phyloP scores from a whole-genome alignment of 2,797 vertebrate species.

The Champsocephalus gunnari region DNA sequence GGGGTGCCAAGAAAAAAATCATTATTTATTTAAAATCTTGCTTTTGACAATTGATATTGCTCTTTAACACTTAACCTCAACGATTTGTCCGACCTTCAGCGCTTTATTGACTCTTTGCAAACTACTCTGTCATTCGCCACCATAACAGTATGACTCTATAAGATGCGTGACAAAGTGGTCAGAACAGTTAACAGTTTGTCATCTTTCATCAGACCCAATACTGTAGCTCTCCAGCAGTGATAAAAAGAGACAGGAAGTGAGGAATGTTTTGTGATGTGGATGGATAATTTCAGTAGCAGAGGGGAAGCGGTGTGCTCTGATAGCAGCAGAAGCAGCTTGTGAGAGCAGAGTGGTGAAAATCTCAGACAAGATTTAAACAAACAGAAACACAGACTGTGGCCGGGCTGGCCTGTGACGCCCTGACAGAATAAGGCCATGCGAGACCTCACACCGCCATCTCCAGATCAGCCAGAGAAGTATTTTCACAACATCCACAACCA shows the following conservation, averaged over 20 bases:
- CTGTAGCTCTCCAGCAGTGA: conserved; percentile 2
- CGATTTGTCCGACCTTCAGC: conserved; percentile 24
- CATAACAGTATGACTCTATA: neutral
- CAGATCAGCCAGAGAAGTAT: conserved; percentile 41
- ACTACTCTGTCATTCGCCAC: conserved; percentile 19
- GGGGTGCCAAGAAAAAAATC: neutral
- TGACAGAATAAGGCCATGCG: conserved; percentile 53
- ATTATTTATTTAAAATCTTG: conserved; percentile 21
- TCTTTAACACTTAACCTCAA: conserved; percentile 18
- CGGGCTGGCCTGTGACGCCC: conserved; percentile 20
- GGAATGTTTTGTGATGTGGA: conserved; percentile 8
- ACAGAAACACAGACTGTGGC: conserved; percentile 71
- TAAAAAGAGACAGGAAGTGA: conserved; percentile 10
- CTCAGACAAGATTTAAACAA: conserved; percentile 84
- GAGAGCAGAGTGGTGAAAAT: conserved; percentile 74
- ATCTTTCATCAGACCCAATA: conserved; percentile 43
- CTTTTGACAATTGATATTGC: conserved; percentile 31
- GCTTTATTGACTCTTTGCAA: conserved; percentile 34
- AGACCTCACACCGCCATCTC: conserved; percentile 66
- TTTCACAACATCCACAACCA: conserved; percentile 11
- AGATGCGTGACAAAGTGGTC: conserved; percentile 30
- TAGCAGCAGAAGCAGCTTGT: conserved; percentile 50
- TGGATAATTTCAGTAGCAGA: conserved; percentile 10
- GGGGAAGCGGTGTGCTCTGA: conserved; percentile 30
- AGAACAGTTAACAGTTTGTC: conserved; percentile 47